Evolutionary conservation across 2,888 invertebrate species (phyloP).

Genomic region (Lasioglossum malachurum): DNA sequence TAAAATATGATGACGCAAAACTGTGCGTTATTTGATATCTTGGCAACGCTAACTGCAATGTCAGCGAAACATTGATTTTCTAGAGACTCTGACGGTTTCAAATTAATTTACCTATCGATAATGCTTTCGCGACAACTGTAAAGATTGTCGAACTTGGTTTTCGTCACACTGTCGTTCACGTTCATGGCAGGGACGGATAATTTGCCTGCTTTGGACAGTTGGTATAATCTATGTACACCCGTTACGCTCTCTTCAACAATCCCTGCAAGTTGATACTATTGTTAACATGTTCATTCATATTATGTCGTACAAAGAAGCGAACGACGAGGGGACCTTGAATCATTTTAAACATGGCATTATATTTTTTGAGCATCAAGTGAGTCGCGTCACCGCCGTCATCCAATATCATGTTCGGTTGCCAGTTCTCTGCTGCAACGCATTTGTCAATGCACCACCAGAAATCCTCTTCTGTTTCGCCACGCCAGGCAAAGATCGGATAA

Average conservation of each 20-base stretch:
- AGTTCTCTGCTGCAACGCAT: constrained; percentile 95
- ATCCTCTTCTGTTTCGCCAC: constrained; percentile 98
- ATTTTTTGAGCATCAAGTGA: constrained; percentile 98
- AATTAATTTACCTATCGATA: constrained; percentile 89
- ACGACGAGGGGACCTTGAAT: constrained; percentile 89
- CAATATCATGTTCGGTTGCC: constrained; percentile 99
- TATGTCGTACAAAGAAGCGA: neutral
- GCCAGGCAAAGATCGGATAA: constrained; percentile 97
- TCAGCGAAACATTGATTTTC: neutral
- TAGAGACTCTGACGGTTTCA: neutral
- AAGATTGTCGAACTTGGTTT: constrained; percentile 98
- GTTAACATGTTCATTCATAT: neutral
- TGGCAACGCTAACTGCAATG: neutral
- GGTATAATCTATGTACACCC: constrained; percentile 98
- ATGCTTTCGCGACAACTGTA: constrained; percentile 98
- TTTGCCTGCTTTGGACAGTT: constrained; percentile 97
- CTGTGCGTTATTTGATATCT: neutral
- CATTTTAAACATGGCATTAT: constrained; percentile 96
- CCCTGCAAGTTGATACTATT: constrained; percentile 86
- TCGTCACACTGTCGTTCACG: constrained; percentile 98
- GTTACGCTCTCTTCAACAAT: constrained; percentile 99
- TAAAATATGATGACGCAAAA: neutral
- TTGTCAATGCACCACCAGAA: constrained; percentile 99
- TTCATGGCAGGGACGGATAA: constrained; percentile 99
- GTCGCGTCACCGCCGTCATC: constrained; percentile 99